Evolutionary conservation across 2,888 invertebrate genomes (phyloP), one percentile per base, ranked within the genome.

Genomic region (Brachyptera risi): DNA sequence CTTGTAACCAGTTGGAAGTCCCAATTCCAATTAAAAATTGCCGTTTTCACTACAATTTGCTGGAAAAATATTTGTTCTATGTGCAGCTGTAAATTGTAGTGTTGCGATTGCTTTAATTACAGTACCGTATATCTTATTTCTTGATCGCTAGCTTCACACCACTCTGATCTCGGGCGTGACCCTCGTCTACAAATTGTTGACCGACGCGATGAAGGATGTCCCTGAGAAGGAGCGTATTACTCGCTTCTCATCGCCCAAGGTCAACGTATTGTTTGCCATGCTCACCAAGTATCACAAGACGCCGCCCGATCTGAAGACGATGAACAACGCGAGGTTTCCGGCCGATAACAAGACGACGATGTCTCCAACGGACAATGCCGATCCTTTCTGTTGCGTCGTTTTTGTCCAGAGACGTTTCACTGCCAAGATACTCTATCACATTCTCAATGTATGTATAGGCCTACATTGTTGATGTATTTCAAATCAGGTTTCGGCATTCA

Each of bases 381-480:
- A 31, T 11, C 76, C 79, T 4, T 73, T 90, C 9, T 87, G 85
- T 56, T 84, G 82, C 0, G 81, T 92, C 17, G 79, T 92, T 63
- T 91, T 92, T 73, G 86, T 88, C 0, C 76, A 84, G 68, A 79
- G 86, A 66, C 78, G 92, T 51, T 86, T 87, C 67, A 87, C 89
- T 0, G 88, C 92, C 0, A 88, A 89, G 74, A 79, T 89, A 5
- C 69, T 95, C 0, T 88, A 80, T 70, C 85, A 88, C 63, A 71
- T 90, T 2, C 68, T 92, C 3, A 79, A 83, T 68, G 77, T 77
- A 71, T 66, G 64, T 47, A 23, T 31, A n/a, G n/a, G n/a, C n/a
- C n/a, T n/a, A n/a, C n/a, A n/a, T n/a, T n/a, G n/a, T n/a, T n/a
- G n/a, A n/a, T n/a, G n/a, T n/a, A n/a, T n/a, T n/a, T n/a, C n/a